These are phyloP conservation scores for Danionella dracula DNA, from an alignment of 2,797 vertebrate genomes.

Conservation along the genomic window DNA sequence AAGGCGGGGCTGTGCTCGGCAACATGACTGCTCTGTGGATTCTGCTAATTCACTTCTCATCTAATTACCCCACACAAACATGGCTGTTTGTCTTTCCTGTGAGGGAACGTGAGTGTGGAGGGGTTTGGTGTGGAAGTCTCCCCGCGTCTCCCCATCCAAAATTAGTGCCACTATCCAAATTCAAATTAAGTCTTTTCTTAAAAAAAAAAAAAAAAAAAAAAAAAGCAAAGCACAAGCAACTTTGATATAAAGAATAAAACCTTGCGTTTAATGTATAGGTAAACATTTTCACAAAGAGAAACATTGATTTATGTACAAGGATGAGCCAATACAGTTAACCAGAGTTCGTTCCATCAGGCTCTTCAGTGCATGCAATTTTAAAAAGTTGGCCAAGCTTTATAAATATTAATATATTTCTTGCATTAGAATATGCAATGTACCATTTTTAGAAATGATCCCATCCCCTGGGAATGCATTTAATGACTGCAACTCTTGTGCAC, in stretches of 20 bases:
- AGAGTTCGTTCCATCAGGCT: background rate
- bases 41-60: conserved; percentile 89
- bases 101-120: conserved; percentile 45
- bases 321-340: background rate
- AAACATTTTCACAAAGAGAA: conserved; percentile 10
- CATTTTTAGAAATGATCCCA: conserved; percentile 13
- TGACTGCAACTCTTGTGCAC: conserved; percentile 29
- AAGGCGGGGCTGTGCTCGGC: conserved; percentile 72
- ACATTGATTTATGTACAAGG: background rate
- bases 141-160: background rate
- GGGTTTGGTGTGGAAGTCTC: background rate
- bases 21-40: conserved; percentile 81
- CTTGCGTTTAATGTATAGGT: background rate
- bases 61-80: conserved; percentile 85
- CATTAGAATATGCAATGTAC: conserved; percentile 26
- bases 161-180: background rate
- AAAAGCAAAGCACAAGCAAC: conserved; percentile 17
- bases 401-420: conserved; percentile 11
- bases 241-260: conserved; percentile 2
- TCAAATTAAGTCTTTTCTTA: conserved; percentile 3
- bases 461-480: conserved; percentile 22
- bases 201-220: background rate
- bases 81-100: conserved; percentile 61
- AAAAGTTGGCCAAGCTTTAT: conserved; percentile 14
- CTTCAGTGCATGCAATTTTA: conserved; percentile 2